A percentile compares a stretch with the other conserved stretches of the same genome.
Evolutionary conservation across 53 echinoderm and acorn worm genomes (phyloP).

Genomic region (Arbacia lixula): DNA sequence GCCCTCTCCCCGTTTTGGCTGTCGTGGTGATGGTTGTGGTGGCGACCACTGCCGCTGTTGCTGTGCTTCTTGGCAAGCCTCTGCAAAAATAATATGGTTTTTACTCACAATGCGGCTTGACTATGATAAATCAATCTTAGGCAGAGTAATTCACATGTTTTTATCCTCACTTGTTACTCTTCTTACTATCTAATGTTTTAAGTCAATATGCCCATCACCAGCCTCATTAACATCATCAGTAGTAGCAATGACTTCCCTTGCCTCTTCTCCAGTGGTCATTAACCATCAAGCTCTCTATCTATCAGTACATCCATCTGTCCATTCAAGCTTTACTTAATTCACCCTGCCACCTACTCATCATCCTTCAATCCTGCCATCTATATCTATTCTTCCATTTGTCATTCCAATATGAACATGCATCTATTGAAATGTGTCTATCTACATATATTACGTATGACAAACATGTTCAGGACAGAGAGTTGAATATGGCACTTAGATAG

Average conservation of each 20-base stretch:
- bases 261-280: too few species aligned
- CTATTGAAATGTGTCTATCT: too few species aligned
- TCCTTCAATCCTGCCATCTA: background rate
- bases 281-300: too few species aligned
- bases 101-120: background rate
- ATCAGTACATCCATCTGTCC: too few species aligned
- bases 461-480: too few species aligned
- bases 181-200: background rate
- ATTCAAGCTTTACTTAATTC: too few species aligned
- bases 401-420: too few species aligned
- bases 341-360: background rate
- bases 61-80: conserved; percentile 38
- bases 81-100: background rate
- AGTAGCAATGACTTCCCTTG: background rate
- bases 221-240: background rate
- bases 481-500: too few species aligned
- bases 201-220: background rate
- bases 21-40: background rate
- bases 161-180: background rate
- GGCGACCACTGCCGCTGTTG: background rate
- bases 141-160: too few species aligned
- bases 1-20: background rate
- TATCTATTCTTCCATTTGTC: background rate
- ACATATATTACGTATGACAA: too few species aligned
- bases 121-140: too few species aligned